Evolutionary conservation across 2,797 vertebrate species (phyloP).

Genomic region (Cyprinella venusta): DNA sequence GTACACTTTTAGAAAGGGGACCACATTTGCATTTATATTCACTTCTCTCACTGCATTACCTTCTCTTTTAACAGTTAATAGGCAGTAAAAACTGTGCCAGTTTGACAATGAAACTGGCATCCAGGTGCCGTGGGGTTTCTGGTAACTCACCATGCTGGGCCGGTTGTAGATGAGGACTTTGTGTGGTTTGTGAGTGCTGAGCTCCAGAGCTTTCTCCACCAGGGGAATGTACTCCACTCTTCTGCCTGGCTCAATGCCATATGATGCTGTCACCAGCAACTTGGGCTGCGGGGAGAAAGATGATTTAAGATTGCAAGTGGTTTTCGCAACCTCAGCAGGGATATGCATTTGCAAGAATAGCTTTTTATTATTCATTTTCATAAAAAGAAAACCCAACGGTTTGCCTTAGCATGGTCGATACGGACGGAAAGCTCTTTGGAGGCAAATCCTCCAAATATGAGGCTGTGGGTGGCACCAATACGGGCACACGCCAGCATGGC

Average conservation of each 20-base stretch:
- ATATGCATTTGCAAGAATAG: background rate
- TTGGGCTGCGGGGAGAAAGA: slow-evolving; percentile 83
- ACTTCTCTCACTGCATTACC: slow-evolving; percentile 9
- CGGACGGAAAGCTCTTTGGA: slow-evolving; percentile 92
- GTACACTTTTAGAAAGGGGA: background rate
- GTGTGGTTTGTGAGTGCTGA: slow-evolving; percentile 81
- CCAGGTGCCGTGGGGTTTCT: background rate
- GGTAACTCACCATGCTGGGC: slow-evolving; percentile 84
- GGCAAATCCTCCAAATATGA: slow-evolving; percentile 98
- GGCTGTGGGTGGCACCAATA: slow-evolving; percentile 94
- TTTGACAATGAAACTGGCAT: background rate
- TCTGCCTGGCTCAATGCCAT: slow-evolving; percentile 92
- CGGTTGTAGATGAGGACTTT: slow-evolving; percentile 92
- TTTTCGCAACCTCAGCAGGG: background rate
- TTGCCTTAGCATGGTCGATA: slow-evolving; percentile 94
- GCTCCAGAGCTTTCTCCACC: slow-evolving; percentile 87
- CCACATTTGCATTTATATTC: slow-evolving; percentile 42
- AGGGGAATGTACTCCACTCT: slow-evolving; percentile 90
- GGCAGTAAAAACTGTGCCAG: background rate
- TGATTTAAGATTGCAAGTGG: slow-evolving; percentile 1
- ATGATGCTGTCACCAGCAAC: slow-evolving; percentile 90
- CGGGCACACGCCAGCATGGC: slow-evolving; percentile 95
- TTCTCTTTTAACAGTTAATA: slow-evolving; percentile 2
- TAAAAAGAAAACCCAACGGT: slow-evolving; percentile 6
- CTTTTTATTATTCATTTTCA: background rate